Evolutionary conservation across 1,140 invertebrate species (phyloP), one percentile per base, ranked within the genome.

Genomic region (Dermatophagoides farinae): DNA sequence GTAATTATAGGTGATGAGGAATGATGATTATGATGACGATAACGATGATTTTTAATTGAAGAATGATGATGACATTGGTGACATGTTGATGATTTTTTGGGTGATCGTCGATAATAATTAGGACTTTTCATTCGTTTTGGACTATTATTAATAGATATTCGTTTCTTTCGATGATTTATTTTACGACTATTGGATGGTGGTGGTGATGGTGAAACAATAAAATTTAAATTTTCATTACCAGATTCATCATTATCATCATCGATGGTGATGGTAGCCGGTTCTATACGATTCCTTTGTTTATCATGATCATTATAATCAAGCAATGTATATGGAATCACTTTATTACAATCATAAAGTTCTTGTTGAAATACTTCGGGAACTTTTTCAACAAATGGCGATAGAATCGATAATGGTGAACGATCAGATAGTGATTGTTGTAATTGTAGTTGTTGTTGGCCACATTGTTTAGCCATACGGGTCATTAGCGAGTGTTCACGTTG

Each of bases 401-500:
- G 5, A 23, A 55, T 55, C 38, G 53, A 55, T 10, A 22, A 54
- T 23, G n/a, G 46, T 9, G n/a, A 23, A 18, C 46, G 46, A 18
- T 47, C 18, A 9, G 46, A 4, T 9, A 31, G 8, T 50, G 53
- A 55, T 12, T 43, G 38, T 10, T 20, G 20, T 22, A 54, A 54
- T 54, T 37, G 52, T 10, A 10, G 10, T 11, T 57, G 9, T 11
- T 11, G 9, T 5, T 44, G 39, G 10, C 43, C 18, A 18, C 47
- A 20, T 8, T 50, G 5, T 12, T 25, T n/a, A 6, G 14, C 47
- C 12, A 50, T 4, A 5, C 20, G 6, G 1, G 10, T 5, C 6
- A 20, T 20, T 12, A 50, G 22, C 2, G 11, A 25, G 4, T 38
- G 31, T 51, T 64, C 63, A 37, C 47, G 54, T 54, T 84, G 86